Conservation (phyloP, 2,113 vertebrate species). For the Cyprinodon variegatus region DNA sequence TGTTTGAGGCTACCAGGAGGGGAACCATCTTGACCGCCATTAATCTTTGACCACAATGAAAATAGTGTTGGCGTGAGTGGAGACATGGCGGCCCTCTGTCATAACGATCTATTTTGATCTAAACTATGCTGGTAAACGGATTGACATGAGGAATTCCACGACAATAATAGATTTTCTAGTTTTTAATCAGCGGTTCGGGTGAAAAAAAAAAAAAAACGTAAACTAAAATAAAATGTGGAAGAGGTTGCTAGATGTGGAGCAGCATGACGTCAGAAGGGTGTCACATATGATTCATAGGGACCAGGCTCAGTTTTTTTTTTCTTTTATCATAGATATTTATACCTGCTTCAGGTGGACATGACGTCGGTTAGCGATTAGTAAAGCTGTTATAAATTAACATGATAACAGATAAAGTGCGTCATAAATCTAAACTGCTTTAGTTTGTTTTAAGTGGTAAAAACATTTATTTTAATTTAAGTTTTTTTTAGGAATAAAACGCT, state of each 20-base stretch:
- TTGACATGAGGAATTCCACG: conserved; percentile 14
- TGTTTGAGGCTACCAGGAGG: not conserved
- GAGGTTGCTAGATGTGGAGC: not conserved
- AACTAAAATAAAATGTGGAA: not conserved
- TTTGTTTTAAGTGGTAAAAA: not conserved
- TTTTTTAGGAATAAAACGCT: not conserved
- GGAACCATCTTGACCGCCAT: conserved; percentile 30
- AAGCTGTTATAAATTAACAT: not conserved
- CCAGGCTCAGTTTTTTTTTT: not conserved
- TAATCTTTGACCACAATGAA: conserved; percentile 40
- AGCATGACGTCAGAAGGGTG: conserved; percentile 43
- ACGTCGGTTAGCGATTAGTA: not conserved
- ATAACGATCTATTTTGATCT: conserved; percentile 27
- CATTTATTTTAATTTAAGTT: not conserved
- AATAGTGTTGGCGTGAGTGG: conserved; percentile 45
- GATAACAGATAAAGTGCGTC: not conserved
- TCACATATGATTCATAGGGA: conserved; percentile 3
- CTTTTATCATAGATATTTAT: not conserved
- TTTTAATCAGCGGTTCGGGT: conserved; percentile 5
- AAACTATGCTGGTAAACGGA: conserved; percentile 11
- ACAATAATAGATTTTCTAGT: not conserved
- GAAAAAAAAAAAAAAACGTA: not conserved
- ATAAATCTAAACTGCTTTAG: not conserved
- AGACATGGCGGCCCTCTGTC: conserved; percentile 36
- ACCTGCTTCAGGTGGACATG: not conserved